Conservation (phyloP, 2,797 vertebrate species). For the Gambelia wislizenii region DNA sequence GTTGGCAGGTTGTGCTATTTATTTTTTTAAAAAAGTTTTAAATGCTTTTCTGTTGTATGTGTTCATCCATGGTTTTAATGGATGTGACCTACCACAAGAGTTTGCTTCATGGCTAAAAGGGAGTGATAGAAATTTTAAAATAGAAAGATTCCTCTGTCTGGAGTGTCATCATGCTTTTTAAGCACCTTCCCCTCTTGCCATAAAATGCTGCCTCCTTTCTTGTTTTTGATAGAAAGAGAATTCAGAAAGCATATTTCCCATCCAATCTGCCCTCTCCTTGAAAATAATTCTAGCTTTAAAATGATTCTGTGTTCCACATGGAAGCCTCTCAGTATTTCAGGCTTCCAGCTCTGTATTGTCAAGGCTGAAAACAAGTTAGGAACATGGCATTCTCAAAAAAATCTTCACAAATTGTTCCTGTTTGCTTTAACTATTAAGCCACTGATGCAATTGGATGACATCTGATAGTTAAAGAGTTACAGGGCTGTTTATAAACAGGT, state of each 20-base stretch:
- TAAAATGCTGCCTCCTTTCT: background rate
- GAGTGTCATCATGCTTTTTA: too few species aligned
- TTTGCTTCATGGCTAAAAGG: background rate
- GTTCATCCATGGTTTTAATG: background rate
- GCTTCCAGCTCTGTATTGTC: background rate
- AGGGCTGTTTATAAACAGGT: background rate
- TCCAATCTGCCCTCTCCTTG: background rate
- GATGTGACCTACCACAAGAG: background rate
- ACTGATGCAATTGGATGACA: background rate
- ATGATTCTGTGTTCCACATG: background rate
- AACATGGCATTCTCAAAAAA: background rate
- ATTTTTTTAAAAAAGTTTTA: background rate
- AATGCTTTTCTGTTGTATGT: background rate
- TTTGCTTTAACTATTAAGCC: background rate
- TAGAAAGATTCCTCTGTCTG: background rate
- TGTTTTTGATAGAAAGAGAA: background rate
- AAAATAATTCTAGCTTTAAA: background rate
- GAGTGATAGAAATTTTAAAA: background rate
- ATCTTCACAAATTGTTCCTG: accelerated
- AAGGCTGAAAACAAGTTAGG: background rate
- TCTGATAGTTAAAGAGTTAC: background rate
- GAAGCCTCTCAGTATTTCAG: background rate
- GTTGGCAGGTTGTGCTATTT: background rate
- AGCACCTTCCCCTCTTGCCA: background rate
- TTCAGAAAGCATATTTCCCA: background rate